phyloP scores from a whole-genome alignment of 2,797 vertebrate genomes.

The Leptatherina wallacei region DNA sequence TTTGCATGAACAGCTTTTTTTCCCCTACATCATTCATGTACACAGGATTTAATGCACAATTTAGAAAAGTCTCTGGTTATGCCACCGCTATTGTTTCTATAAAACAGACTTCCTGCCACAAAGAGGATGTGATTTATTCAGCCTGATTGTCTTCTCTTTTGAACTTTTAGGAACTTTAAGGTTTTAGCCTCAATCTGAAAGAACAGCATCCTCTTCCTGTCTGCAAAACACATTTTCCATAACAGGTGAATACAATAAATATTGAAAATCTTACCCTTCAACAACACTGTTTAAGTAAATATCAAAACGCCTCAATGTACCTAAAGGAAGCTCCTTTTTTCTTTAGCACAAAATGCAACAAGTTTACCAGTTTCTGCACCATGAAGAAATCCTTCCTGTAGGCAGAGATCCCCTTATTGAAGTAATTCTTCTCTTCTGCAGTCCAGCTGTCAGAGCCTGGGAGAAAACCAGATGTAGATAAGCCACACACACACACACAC shows the following conservation, averaged over 20 bases:
- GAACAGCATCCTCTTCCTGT: slow-evolving; percentile 31
- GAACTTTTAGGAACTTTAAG: slow-evolving; percentile 3
- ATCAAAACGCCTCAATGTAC: background rate
- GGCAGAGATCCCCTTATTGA: slow-evolving; percentile 95
- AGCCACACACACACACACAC: background rate
- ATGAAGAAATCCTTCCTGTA: slow-evolving; percentile 99
- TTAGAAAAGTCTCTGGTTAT: background rate
- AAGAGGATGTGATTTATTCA: slow-evolving; percentile 30
- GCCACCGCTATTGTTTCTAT: slow-evolving; percentile 1
- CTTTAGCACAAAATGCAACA: background rate
- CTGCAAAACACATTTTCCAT: slow-evolving; percentile 28
- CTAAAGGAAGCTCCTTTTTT: background rate
- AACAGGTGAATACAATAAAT: background rate
- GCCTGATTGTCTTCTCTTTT: slow-evolving; percentile 14
- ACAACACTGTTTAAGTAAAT: slow-evolving; percentile 7
- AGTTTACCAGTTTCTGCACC: slow-evolving; percentile 93
- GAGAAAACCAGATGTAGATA: slow-evolving; percentile 17
- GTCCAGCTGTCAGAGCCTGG: slow-evolving; percentile 96
- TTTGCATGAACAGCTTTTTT: background rate
- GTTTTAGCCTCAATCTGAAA: slow-evolving; percentile 3
- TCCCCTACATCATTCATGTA: background rate
- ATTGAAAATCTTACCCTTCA: background rate
- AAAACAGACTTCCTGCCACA: slow-evolving; percentile 22
- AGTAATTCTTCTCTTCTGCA: slow-evolving; percentile 90
- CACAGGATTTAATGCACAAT: background rate